Conservation (phyloP, 1,140 invertebrate species). For the Aleiodes sp. region DNA sequence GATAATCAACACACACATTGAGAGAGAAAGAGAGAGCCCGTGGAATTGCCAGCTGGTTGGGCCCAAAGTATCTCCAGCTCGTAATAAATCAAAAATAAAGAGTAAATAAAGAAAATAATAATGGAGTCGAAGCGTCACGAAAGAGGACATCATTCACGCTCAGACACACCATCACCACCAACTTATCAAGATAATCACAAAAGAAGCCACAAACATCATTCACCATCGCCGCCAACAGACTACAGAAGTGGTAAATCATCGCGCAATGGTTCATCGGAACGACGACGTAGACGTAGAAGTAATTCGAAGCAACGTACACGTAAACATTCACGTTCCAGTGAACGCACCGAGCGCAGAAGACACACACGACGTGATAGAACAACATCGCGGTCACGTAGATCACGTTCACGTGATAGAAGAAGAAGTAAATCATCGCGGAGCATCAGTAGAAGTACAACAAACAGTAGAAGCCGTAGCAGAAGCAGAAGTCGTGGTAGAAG, state of each 20-base stretch:
- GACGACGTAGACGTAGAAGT: conserved; percentile 45
- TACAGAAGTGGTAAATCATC: conserved; percentile 46
- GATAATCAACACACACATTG: too few relatives aligned
- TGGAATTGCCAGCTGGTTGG: not conserved
- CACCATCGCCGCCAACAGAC: conserved; percentile 47
- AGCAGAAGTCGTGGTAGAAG: conserved; percentile 58
- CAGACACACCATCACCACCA: conserved; percentile 56
- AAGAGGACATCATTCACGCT: conserved; percentile 40
- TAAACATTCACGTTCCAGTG: conserved; percentile 30
- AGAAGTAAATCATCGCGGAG: conserved; percentile 22
- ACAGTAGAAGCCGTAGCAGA: conserved; percentile 45
- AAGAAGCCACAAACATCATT: conserved; percentile 54
- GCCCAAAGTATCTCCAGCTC: too few relatives aligned
- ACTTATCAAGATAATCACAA: conserved; percentile 50
- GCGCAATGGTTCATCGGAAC: conserved; percentile 51
- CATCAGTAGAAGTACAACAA: conserved; percentile 39
- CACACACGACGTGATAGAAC: conserved; percentile 40
- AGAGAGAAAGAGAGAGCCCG: conserved; percentile 33
- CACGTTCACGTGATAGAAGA: conserved; percentile 47
- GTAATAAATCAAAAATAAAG: not conserved
- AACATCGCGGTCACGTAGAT: conserved; percentile 48
- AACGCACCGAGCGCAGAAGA: conserved; percentile 14
- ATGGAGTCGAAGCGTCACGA: conserved; percentile 53
- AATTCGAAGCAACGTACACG: conserved; percentile 41
- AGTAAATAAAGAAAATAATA: not conserved